Evolutionary conservation across 2,797 vertebrate species (phyloP).

Genomic region (Chloroceryle amazona): DNA sequence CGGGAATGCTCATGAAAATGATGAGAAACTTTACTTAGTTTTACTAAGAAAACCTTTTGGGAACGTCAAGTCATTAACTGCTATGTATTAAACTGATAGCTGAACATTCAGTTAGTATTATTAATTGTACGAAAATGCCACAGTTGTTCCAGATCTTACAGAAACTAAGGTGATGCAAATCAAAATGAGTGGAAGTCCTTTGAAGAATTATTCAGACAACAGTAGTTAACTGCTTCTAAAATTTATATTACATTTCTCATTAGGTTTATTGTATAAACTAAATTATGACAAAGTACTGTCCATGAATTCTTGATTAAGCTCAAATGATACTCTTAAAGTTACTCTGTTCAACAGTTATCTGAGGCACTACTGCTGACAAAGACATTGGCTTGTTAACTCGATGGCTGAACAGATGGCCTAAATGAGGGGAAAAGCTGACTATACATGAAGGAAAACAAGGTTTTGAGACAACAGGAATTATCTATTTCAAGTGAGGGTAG

Average conservation of each 20-base stretch:
- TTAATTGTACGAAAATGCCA: slow-evolving; percentile 63
- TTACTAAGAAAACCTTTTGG: slow-evolving; percentile 56
- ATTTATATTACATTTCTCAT: slow-evolving; percentile 73
- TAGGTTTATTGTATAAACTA: slow-evolving; percentile 73
- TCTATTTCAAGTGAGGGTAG: neutral
- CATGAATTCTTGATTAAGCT: slow-evolving; percentile 71
- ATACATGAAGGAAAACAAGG: neutral
- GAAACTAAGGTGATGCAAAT: neutral
- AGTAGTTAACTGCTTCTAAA: slow-evolving; percentile 58
- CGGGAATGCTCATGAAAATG: neutral
- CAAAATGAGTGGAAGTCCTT: slow-evolving; percentile 22
- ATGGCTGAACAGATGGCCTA: neutral
- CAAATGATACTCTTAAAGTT: slow-evolving; percentile 6
- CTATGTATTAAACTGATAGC: slow-evolving; percentile 65
- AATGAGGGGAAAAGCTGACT: neutral
- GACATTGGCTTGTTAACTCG: neutral
- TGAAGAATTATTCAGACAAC: slow-evolving; percentile 55
- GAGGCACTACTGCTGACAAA: neutral
- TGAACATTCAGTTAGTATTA: slow-evolving; percentile 69
- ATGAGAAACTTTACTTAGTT: slow-evolving; percentile 62
- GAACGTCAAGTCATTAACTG: slow-evolving; percentile 31
- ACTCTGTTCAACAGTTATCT: neutral
- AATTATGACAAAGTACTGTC: slow-evolving; percentile 60
- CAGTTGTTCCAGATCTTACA: slow-evolving; percentile 5
- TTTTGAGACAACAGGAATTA: neutral